These are phyloP conservation scores for Acanthosoma haemorrhoidale DNA, from an alignment of 2,888 invertebrate genomes.

Conservation along the genomic window DNA sequence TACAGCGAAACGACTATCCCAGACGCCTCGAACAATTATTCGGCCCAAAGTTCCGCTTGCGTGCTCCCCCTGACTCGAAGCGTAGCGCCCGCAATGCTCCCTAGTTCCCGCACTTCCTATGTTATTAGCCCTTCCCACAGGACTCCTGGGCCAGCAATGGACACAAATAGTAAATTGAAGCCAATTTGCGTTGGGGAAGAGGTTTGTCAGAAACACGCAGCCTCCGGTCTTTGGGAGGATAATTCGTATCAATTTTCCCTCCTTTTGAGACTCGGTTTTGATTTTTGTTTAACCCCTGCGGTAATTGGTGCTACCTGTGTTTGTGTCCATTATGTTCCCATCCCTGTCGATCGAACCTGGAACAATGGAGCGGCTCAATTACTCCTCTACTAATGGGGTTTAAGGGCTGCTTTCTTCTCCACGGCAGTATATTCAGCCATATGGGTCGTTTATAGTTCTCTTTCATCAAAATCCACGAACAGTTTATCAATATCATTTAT, in stretches of 20 bases:
- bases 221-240: not conserved
- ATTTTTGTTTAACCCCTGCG: not conserved
- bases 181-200: slow-evolving; percentile 7
- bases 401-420: not conserved
- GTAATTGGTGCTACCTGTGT: slow-evolving; percentile 7
- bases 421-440: not conserved
- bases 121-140: not conserved
- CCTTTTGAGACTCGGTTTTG: not conserved
- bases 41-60: too few species aligned
- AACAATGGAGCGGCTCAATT: too few species aligned
- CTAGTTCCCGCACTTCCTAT: not conserved
- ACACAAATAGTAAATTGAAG: slow-evolving; percentile 10
- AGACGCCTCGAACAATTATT: too few species aligned
- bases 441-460: too few species aligned
- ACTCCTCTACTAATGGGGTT: too few species aligned
- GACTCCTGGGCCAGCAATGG: not conserved
- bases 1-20: too few species aligned
- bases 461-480: too few species aligned
- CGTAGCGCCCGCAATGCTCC: not conserved
- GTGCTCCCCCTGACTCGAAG: too few species aligned
- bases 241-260: slow-evolving; percentile 3
- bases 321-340: not conserved
- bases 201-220: not conserved
- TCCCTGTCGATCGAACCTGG: too few species aligned
- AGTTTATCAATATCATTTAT: too few species aligned